Evolutionary conservation across 2,113 vertebrate genomes (phyloP).

Genomic region (Sarotherodon lohbergeri): DNA sequence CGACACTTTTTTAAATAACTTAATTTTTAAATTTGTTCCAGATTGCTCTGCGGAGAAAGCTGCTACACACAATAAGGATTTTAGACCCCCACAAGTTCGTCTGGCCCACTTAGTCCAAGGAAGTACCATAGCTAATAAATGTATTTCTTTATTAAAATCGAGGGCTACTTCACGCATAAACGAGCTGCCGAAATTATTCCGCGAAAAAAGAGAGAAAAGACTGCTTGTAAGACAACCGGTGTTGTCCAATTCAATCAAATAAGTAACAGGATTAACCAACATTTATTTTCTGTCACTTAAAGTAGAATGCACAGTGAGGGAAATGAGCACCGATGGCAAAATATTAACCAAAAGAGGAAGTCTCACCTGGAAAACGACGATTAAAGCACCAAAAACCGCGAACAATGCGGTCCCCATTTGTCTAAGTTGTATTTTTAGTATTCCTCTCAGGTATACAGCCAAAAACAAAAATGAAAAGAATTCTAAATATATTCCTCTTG

Average conservation of each 20-base stretch:
- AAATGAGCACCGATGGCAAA: not conserved
- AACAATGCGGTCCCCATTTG: conserved; percentile 44
- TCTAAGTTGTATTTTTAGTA: not conserved
- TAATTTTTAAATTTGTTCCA: accelerated
- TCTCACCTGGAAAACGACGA: conserved; percentile 64
- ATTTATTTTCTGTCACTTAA: not conserved
- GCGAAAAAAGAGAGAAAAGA: not conserved
- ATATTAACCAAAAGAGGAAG: not conserved
- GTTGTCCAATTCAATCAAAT: not conserved
- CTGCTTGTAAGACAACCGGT: accelerated
- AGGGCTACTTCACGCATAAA: not conserved
- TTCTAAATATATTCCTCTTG: not conserved
- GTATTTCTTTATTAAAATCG: not conserved
- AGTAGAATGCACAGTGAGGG: accelerated
- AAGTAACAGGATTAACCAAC: not conserved
- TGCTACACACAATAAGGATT: not conserved
- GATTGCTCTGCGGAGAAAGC: not conserved
- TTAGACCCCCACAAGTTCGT: not conserved
- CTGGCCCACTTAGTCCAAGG: not conserved
- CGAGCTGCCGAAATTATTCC: not conserved
- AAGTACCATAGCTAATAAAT: not conserved
- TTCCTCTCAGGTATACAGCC: not conserved
- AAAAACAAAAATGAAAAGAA: accelerated
- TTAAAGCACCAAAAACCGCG: conserved; percentile 21
- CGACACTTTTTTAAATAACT: not conserved